phyloP scores from a whole-genome alignment of 2,888 invertebrate genomes.

The Tubulanus polymorphus region DNA sequence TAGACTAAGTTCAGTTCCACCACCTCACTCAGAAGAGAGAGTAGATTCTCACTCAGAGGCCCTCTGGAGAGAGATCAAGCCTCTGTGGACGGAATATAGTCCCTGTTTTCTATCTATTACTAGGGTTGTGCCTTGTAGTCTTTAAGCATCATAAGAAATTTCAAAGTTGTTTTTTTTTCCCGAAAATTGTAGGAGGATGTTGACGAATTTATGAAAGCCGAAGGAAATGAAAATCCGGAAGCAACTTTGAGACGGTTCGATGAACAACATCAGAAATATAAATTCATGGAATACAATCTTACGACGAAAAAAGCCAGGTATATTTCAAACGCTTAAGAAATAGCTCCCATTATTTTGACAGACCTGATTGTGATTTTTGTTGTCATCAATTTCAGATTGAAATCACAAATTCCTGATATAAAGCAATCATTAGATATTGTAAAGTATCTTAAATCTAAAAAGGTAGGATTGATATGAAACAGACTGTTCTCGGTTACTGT shows the following conservation, averaged over 20 bases:
- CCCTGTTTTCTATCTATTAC: too few species aligned
- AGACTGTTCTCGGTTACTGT: too few species aligned
- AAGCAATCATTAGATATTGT: conserved; percentile 88
- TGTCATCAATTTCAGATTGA: conserved; percentile 64
- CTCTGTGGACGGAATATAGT: too few species aligned
- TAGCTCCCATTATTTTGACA: background rate
- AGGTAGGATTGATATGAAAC: conserved; percentile 53
- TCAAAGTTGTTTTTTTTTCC: too few species aligned
- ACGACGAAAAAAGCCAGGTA: conserved; percentile 76
- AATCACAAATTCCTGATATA: conserved; percentile 91
- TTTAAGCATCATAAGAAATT: too few species aligned
- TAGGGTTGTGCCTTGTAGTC: background rate
- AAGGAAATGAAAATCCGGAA: conserved; percentile 78
- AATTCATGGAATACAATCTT: conserved; percentile 93
- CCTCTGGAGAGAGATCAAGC: too few species aligned
- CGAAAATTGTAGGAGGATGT: conserved; percentile 81
- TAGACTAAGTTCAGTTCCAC: too few species aligned
- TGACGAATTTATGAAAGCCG: conserved; percentile 84
- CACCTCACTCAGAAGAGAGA: too few species aligned
- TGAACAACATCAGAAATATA: conserved; percentile 92
- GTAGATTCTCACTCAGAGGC: too few species aligned
- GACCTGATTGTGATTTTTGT: background rate
- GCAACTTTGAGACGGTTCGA: conserved; percentile 81
- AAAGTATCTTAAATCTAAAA: conserved; percentile 76
- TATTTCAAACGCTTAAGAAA: background rate